These are phyloP conservation scores for Alces alces DNA, from an alignment of 2,113 vertebrate species.

Conservation along the genomic window DNA sequence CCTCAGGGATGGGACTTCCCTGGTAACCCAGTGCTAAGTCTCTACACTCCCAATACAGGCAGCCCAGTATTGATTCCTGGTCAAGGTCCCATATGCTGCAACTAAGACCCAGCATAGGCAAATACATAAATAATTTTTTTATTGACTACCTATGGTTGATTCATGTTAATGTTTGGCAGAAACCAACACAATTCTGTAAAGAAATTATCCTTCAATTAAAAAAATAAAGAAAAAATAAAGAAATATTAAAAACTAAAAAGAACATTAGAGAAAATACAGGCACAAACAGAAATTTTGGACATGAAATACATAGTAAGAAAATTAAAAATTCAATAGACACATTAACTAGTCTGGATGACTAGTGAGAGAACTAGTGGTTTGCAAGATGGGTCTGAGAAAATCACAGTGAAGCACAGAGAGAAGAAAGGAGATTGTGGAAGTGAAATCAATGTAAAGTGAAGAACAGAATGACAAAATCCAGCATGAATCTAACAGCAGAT, in stretches of 20 bases:
- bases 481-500: not conserved
- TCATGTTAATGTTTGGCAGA: not conserved
- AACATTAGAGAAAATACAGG: not conserved
- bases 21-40: not conserved
- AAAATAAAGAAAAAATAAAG: not conserved
- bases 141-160: not conserved
- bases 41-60: not conserved
- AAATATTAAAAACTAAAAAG: not conserved
- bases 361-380: not conserved
- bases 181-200: not conserved
- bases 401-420: not conserved
- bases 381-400: not conserved
- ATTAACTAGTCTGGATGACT: not conserved
- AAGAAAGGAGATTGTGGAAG: not conserved
- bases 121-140: not conserved
- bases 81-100: not conserved
- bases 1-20: not conserved
- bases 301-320: not conserved
- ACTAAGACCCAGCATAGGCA: not conserved
- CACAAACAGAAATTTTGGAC: not conserved
- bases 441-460: not conserved
- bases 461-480: not conserved
- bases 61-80: not conserved
- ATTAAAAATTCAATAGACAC: not conserved
- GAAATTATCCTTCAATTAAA: not conserved